Evolutionary conservation across 2,797 vertebrate genomes (phyloP).

Genomic region (Hydrophis major): DNA sequence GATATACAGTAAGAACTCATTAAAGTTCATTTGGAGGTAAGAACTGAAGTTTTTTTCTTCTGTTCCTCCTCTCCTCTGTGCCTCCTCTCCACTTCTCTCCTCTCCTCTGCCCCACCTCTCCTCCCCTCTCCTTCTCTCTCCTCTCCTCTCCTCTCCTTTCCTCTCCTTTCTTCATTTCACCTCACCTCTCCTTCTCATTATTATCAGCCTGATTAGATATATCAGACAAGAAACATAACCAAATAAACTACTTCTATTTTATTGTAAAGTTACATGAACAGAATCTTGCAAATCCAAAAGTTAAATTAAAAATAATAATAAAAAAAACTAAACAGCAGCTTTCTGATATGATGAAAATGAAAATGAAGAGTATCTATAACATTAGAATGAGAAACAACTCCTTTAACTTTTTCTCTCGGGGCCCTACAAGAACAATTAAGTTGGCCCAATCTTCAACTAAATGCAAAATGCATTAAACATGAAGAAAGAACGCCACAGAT

Average conservation of each 20-base stretch:
- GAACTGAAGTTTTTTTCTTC: background rate
- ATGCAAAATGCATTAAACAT: constrained; percentile 30
- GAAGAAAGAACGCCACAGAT: constrained; percentile 16
- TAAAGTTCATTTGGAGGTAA: background rate
- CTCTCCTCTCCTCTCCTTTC: too few species aligned
- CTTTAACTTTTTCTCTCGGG: constrained; percentile 14
- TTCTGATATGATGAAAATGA: background rate
- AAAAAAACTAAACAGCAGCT: background rate
- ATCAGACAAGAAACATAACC: too few species aligned
- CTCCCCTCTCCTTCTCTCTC: too few species aligned
- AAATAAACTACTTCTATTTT: too few species aligned
- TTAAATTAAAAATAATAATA: background rate
- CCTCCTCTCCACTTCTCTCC: too few species aligned
- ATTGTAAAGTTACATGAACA: too few species aligned
- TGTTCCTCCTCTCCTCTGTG: too few species aligned
- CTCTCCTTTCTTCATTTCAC: too few species aligned
- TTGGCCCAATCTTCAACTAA: background rate
- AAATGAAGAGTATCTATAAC: background rate
- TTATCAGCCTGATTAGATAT: too few species aligned
- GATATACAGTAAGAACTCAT: background rate
- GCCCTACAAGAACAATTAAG: constrained; percentile 36
- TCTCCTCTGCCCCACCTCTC: too few species aligned
- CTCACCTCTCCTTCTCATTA: too few species aligned
- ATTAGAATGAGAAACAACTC: background rate
- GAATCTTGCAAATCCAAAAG: too few species aligned